phyloP scores from a whole-genome alignment of 2,888 invertebrate species.

The Cheilosia urbana region DNA sequence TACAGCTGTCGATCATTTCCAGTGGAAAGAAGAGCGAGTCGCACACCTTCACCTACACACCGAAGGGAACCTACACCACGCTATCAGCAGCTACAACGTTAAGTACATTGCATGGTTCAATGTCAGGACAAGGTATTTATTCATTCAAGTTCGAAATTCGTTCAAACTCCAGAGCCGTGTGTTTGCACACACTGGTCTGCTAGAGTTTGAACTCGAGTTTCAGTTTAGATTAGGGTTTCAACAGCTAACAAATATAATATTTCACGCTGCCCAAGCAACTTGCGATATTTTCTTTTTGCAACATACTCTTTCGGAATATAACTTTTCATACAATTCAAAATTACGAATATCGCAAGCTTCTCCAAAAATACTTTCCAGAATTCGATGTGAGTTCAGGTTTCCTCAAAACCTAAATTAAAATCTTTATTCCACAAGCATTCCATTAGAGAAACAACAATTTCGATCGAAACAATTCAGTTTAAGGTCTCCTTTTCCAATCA shows the following conservation, averaged over 20 bases:
- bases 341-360: slow-evolving; percentile 70
- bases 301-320: background rate
- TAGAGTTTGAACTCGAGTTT: slow-evolving; percentile 70
- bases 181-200: slow-evolving; percentile 18
- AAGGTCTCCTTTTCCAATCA: slow-evolving; percentile 27
- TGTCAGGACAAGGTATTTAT: slow-evolving; percentile 83
- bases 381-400: slow-evolving; percentile 41
- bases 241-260: slow-evolving; percentile 44
- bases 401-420: slow-evolving; percentile 33
- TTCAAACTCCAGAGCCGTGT: slow-evolving; percentile 65
- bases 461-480: slow-evolving; percentile 13
- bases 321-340: slow-evolving; percentile 28
- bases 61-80: slow-evolving; percentile 83
- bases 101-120: slow-evolving; percentile 81
- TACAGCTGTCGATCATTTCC: slow-evolving; percentile 91
- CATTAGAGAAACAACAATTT: slow-evolving; percentile 24
- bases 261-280: slow-evolving; percentile 66
- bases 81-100: slow-evolving; percentile 82
- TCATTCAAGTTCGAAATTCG: slow-evolving; percentile 76
- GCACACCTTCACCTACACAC: slow-evolving; percentile 92
- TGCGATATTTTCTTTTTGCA: slow-evolving; percentile 69
- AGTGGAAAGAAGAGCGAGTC: slow-evolving; percentile 94
- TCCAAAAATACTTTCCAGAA: slow-evolving; percentile 15
- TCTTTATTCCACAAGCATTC: slow-evolving; percentile 34
- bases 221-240: slow-evolving; percentile 70